Conservation (phyloP, 2,888 invertebrate species). For the Phyllotreta striolata region DNA sequence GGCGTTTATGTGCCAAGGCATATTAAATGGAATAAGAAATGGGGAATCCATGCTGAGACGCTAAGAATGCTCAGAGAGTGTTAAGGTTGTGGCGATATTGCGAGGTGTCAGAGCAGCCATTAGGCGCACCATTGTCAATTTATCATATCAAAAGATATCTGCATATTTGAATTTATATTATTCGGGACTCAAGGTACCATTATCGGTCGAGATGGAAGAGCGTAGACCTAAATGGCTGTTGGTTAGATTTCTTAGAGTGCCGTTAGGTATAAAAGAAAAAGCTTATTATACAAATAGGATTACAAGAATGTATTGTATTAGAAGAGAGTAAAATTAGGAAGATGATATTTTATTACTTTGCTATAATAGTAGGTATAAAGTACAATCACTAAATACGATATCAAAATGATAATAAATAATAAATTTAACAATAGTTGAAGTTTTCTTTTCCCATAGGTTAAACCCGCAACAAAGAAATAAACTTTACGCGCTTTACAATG, state of each 20-base stretch:
- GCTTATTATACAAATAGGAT: no score
- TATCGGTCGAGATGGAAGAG: background rate
- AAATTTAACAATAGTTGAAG: no score
- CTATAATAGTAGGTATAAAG: no score
- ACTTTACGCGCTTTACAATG: no score
- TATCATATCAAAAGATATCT: slow-evolving; percentile 28
- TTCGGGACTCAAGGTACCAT: slow-evolving; percentile 6
- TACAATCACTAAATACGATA: no score
- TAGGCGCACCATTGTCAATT: slow-evolving; percentile 24
- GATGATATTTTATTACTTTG: no score
- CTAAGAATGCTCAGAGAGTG: slow-evolving; percentile 21
- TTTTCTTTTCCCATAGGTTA: no score
- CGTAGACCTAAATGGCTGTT: background rate
- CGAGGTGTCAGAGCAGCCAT: slow-evolving; percentile 33
- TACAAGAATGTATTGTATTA: no score
- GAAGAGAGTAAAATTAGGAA: no score
- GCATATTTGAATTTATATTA: slow-evolving; percentile 22
- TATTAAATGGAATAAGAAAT: slow-evolving; percentile 33
- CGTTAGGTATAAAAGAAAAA: background rate
- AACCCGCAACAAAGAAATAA: no score
- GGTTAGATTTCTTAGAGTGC: slow-evolving; percentile 8
- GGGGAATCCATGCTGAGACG: slow-evolving; percentile 29
- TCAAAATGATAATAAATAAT: no score
- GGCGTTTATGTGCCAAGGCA: slow-evolving; percentile 20
- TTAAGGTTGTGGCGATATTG: slow-evolving; percentile 19